Conservation (phyloP, 2,888 invertebrate genomes). For the Trissoscelio sp. region DNA sequence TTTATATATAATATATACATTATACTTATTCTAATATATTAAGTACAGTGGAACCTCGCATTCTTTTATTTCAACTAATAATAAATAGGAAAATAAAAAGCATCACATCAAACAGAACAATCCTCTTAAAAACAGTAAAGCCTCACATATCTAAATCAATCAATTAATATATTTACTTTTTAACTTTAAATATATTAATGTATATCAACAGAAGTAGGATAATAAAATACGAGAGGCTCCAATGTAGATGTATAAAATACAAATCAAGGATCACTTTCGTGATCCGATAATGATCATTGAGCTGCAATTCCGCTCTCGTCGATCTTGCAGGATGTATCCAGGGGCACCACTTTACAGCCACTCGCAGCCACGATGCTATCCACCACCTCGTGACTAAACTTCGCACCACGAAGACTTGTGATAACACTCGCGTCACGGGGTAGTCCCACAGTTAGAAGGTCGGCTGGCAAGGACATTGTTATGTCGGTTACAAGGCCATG, state of each 20-base stretch:
- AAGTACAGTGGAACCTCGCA: constrained; percentile 2
- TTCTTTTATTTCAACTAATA: neutral
- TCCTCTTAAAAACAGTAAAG: no score
- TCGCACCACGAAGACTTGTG: constrained; percentile 87
- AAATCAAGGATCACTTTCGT: constrained; percentile 62
- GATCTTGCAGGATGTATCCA: constrained; percentile 71
- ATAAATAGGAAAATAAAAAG: neutral
- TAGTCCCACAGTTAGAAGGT: constrained; percentile 86
- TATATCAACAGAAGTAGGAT: neutral
- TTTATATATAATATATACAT: neutral
- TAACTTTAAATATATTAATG: neutral
- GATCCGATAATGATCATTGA: constrained; percentile 73
- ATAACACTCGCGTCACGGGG: constrained; percentile 87
- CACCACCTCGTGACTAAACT: constrained; percentile 86
- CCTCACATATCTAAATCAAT: no score
- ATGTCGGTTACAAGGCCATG: constrained; percentile 88
- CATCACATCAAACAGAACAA: neutral
- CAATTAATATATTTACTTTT: neutral
- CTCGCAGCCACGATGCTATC: constrained; percentile 85
- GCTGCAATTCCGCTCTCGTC: constrained; percentile 78
- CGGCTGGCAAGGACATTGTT: constrained; percentile 87
- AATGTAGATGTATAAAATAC: neutral
- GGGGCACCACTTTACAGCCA: constrained; percentile 78
- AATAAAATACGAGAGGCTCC: constrained; percentile 23
- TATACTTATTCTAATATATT: neutral